A percentile compares a stretch with the other conserved stretches of the same genome.
phyloP scores from a whole-genome alignment of 2,797 vertebrate genomes.

The Typhlichthys eigenmanni region DNA sequence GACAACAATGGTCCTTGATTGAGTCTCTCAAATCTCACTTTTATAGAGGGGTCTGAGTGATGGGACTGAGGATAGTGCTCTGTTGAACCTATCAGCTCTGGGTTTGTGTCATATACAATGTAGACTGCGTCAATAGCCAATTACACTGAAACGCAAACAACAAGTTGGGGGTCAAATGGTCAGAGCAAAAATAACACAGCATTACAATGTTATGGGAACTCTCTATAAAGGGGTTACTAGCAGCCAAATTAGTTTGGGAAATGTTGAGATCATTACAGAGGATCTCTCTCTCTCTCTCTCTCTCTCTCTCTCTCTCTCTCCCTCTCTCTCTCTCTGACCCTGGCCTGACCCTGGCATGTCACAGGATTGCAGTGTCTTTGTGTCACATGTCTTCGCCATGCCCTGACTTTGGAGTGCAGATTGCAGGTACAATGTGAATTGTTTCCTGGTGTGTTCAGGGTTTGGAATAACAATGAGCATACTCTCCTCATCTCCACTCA shows the following conservation, averaged over 20 bases:
- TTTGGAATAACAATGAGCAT: slow-evolving; percentile 82
- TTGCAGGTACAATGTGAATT: slow-evolving; percentile 89
- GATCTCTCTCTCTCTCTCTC: no score
- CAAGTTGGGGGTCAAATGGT: slow-evolving; percentile 53
- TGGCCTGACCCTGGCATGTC: slow-evolving; percentile 79
- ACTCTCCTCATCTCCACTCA: slow-evolving; percentile 74
- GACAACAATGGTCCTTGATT: slow-evolving; percentile 65
- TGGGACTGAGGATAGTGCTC: slow-evolving; percentile 51
- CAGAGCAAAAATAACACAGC: slow-evolving; percentile 21
- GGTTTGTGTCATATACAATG: slow-evolving; percentile 59
- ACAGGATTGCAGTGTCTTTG: slow-evolving; percentile 77
- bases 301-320: no score
- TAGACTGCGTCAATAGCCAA: slow-evolving; percentile 64
- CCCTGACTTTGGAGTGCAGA: slow-evolving; percentile 86
- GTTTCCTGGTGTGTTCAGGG: slow-evolving; percentile 83
- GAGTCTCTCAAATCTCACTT: slow-evolving; percentile 63
- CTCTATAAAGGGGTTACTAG: slow-evolving; percentile 46
- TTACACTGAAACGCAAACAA: slow-evolving; percentile 63
- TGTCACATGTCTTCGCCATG: slow-evolving; percentile 78
- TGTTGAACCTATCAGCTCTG: slow-evolving; percentile 54
- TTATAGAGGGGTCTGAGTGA: slow-evolving; percentile 66
- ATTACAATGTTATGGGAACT: slow-evolving; percentile 55
- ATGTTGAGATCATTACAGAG: slow-evolving; percentile 43
- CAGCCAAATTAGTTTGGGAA: slow-evolving; percentile 43
- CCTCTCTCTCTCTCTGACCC: slow-evolving; percentile 62